Conservation (phyloP, 2,797 vertebrate species). For the Choloepus didactylus region DNA sequence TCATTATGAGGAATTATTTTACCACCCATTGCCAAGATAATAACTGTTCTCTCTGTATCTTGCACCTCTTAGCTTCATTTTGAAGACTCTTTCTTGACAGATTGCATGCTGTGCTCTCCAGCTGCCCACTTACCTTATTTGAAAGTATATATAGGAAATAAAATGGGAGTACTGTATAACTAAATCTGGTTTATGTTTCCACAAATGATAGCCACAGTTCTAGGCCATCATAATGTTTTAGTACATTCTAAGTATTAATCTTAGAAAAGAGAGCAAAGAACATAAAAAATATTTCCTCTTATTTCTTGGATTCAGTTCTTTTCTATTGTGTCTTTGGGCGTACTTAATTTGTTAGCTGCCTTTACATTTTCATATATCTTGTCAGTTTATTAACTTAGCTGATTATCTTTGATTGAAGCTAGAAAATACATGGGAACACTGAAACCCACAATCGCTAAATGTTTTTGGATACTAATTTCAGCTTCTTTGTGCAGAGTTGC, state of each 20-base stretch:
- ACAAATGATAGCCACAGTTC: slow-evolving; percentile 51
- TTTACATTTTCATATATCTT: slow-evolving; percentile 60
- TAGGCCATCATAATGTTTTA: slow-evolving; percentile 58
- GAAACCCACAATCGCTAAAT: background rate
- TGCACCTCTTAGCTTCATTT: slow-evolving; percentile 20
- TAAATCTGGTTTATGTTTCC: slow-evolving; percentile 47
- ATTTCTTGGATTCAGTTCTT: slow-evolving; percentile 5
- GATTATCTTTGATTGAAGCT: slow-evolving; percentile 1
- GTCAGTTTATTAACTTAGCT: background rate
- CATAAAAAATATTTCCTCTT: slow-evolving; percentile 40
- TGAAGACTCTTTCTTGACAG: slow-evolving; percentile 17
- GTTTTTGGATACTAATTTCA: slow-evolving; percentile 28
- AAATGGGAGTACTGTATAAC: background rate
- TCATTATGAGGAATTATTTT: slow-evolving; percentile 29
- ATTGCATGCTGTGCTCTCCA: background rate
- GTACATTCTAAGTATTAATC: slow-evolving; percentile 67
- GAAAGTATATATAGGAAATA: slow-evolving; percentile 53
- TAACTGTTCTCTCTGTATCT: background rate
- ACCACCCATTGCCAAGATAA: background rate
- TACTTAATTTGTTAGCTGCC: slow-evolving; percentile 10
- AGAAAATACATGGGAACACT: slow-evolving; percentile 2
- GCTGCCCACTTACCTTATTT: slow-evolving; percentile 45
- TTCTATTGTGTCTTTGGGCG: slow-evolving; percentile 7
- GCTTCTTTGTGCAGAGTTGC: slow-evolving; percentile 17
- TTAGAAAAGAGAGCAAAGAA: slow-evolving; percentile 43